Conservation (phyloP, 2,888 invertebrate species). For the Sinhomidia bicolor region DNA sequence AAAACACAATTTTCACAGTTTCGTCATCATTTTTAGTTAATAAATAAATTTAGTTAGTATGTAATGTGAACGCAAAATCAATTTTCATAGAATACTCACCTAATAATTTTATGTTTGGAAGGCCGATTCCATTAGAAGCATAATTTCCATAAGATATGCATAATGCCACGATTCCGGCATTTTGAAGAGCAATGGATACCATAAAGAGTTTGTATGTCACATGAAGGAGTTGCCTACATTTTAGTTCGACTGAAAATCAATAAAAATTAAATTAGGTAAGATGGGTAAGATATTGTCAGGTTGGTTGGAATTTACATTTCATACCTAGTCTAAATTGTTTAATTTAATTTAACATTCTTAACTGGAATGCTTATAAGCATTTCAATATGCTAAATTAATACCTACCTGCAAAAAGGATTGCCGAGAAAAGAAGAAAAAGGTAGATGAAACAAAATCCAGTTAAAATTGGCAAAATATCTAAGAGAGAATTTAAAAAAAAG, state of each 20-base stretch:
- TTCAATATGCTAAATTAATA: conserved; percentile 77
- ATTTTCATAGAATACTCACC: conserved; percentile 81
- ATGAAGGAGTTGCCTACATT: conserved; percentile 91
- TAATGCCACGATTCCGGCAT: conserved; percentile 87
- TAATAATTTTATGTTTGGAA: conserved; percentile 82
- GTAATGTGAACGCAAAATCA: background rate
- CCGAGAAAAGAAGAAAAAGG: conserved; percentile 87
- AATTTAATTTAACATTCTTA: no score
- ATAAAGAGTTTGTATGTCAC: conserved; percentile 94
- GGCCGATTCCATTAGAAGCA: conserved; percentile 88
- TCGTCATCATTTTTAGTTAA: background rate
- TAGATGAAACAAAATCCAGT: conserved; percentile 89
- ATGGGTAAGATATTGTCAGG: no score
- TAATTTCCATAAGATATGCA: conserved; percentile 89
- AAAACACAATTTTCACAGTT: background rate
- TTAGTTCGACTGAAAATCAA: conserved; percentile 85
- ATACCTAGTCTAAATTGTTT: no score
- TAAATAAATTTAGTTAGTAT: background rate
- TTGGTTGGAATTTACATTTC: no score
- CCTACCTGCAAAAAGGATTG: conserved; percentile 86
- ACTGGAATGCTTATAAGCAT: no score
- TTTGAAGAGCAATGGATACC: conserved; percentile 87
- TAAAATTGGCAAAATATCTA: conserved; percentile 93
- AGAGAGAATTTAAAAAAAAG: no score
- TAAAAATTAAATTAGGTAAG: conserved; percentile 10